Evolutionary conservation across 2,797 vertebrate species (phyloP), one percentile per base, ranked within the genome.

Genomic region (Scolopax bukidnonensis): DNA sequence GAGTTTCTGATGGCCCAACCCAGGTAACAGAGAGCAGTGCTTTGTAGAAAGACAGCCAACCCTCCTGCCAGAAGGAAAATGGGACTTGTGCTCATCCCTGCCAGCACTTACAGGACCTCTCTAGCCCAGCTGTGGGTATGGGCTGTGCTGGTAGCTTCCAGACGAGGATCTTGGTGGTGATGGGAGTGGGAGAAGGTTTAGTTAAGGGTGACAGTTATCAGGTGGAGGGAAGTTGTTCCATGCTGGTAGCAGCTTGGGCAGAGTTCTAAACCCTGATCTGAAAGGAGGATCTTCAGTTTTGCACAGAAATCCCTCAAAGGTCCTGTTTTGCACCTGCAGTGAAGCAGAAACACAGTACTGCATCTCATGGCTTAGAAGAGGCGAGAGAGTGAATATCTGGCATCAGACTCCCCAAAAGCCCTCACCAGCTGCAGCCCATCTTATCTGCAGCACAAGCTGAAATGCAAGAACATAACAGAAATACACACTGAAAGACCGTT

Each of bases 401-500:
- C 56, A 50, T 19, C 24, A 5, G 64, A 30, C 1, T 68, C 54
- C 45, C 65, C 15, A 12, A 7, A 13, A 9, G 50, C 11, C 40
- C 36, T 80, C 41, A 6, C 21, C 33, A 59, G 40, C 64, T 63
- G 32, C 41, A 54, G 36, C 19, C 36, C 4, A 1, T 23, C 64
- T 51, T n/a, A 89, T 51, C 23, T 79, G n/a, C 19, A 69, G 70
- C 69, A 84, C 59, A 59, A 63, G 45, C 25, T 64, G 45, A 87
- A 80, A 64, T 11, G 25, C n/a, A 63, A 61, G 79, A 40, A 43
- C 7, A 16, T 2, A 50, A 21, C 45, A 81, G 69, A 54, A 87
- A 68, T 13, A 54, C 0, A 0, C 0, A 0, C 25, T 59, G 63
- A 56, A 54, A 41, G n/a, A 23, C 23, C 40, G 24, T 38, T 18